A percentile compares a stretch with the other conserved stretches of the same genome.
These are phyloP conservation scores for Phrynocephalus versicolor DNA, from an alignment of 2,113 vertebrate species.

Conservation along the genomic window DNA sequence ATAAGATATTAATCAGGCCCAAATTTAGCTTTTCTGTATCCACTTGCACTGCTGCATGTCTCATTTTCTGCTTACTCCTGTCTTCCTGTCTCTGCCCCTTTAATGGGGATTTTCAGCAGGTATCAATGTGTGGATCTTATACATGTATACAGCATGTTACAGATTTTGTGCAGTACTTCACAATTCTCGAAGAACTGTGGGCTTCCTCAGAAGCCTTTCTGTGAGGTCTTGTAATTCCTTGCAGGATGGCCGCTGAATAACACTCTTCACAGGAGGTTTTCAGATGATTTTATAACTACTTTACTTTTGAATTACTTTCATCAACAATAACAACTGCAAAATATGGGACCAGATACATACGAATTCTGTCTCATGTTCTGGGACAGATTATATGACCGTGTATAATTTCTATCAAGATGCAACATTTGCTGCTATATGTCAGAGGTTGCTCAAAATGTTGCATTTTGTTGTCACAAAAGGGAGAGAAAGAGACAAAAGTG, in stretches of 20 bases:
- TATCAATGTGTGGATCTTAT: not conserved
- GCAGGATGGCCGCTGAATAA: no score
- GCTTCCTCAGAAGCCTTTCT: no score
- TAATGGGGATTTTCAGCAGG: not conserved
- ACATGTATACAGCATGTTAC: not conserved
- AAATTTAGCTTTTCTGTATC: no score
- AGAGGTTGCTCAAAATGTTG: conserved; percentile 39
- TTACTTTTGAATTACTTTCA: conserved; percentile 54
- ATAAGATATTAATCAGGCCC: no score
- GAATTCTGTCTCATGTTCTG: conserved; percentile 56
- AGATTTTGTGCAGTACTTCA: not conserved
- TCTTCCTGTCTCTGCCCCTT: not conserved
- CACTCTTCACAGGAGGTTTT: not conserved
- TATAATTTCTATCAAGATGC: conserved; percentile 48
- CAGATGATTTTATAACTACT: conserved; percentile 10
- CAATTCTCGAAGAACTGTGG: not conserved
- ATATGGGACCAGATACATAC: conserved; percentile 72
- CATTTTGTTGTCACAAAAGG: conserved; percentile 8
- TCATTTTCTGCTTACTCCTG: not conserved
- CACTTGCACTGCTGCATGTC: no score
- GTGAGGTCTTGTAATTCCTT: not conserved
- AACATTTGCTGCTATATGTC: conserved; percentile 63
- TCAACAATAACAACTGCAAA: not conserved
- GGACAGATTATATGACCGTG: conserved; percentile 16
- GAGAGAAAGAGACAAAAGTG: not conserved